Evolutionary conservation across 2,113 vertebrate genomes (phyloP), one percentile per base, ranked within the genome.

Genomic region (Cinclus cinclus): DNA sequence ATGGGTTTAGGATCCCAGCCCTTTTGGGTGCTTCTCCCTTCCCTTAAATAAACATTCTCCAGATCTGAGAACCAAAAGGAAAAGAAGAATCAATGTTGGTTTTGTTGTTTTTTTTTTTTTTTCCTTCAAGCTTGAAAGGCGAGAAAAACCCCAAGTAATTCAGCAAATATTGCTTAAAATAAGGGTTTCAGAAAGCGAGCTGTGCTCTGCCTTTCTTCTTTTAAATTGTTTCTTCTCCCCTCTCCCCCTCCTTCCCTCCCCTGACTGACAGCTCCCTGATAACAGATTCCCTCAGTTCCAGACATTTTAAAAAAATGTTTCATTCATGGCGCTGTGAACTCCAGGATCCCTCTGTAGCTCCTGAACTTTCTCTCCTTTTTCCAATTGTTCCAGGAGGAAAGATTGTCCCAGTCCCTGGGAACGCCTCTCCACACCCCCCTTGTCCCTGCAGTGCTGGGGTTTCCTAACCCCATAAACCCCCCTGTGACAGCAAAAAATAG

Each of bases 211-310:
- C 68, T 96, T 85, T 55, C 50, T 82, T 49, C 11, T 63, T 42
- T 31, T 37, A 62, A 82, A 89, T 71, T 58, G 62, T 49, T 50
- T 49, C 21, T 77, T 50, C 9, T 74, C 68, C 53, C 22, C 79
- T 85, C 80, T 93, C 39, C 44, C 37, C 42, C 52, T 73, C 59
- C 80, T 90, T 94, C 92, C 58, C 86, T 63, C 27, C 58, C 68
- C 63, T 95, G 97, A 96, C 55, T 97, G 97, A 97, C 97, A 97
- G 87, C 74, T 93, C 62, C 73, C 88, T 92, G 89, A 85, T 87
- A 93, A 91, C 35, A 53, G 67, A 90, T 89, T 82, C 81, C 95
- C 92, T 67, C 93, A 18, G 46, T 28, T 83, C 50, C 89, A 95
- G 96, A 62, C 28, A 37, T 63, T 89, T 89, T 59, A 7, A 69